Percentiles rank a stretch among this genome's conserved stretches.
Conservation (phyloP, 2,888 invertebrate species). For the Limenitis camilla region DNA sequence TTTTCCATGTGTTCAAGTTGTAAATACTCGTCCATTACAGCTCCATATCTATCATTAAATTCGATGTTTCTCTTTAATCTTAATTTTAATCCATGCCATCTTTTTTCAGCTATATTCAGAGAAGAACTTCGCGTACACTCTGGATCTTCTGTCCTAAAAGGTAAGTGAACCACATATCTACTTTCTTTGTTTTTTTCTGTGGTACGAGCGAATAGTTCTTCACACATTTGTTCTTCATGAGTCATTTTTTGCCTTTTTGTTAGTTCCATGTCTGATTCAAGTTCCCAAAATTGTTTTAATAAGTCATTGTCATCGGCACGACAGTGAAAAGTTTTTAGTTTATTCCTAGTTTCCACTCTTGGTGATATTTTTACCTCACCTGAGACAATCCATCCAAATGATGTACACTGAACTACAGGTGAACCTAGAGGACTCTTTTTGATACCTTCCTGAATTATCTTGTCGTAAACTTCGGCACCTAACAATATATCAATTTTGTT, state of each 20-base stretch:
- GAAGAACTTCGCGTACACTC: constrained; percentile 4
- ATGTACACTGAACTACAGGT: too few species aligned
- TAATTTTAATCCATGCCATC: neutral
- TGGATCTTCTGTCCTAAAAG: constrained; percentile 9
- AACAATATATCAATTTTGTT: too few species aligned
- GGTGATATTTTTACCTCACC: too few species aligned
- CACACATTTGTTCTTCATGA: constrained; percentile 10
- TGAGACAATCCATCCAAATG: too few species aligned
- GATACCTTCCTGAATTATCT: too few species aligned
- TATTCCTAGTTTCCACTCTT: too few species aligned
- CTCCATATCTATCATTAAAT: constrained; percentile 1
- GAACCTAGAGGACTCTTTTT: too few species aligned
- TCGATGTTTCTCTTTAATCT: neutral
- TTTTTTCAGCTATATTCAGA: constrained; percentile 8
- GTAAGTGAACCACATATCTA: constrained; percentile 14
- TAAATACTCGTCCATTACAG: neutral
- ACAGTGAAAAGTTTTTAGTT: neutral
- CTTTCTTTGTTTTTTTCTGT: constrained; percentile 11
- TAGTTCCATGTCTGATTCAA: constrained; percentile 1
- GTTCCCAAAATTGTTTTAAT: constrained; percentile 13
- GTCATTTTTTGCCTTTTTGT: neutral
- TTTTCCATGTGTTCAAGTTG: neutral
- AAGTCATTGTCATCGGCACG: constrained; percentile 10
- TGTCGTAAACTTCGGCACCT: too few species aligned
- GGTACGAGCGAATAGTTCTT: constrained; percentile 7